phyloP scores from a whole-genome alignment of 2,888 invertebrate genomes.

The Lochmaea capreae region DNA sequence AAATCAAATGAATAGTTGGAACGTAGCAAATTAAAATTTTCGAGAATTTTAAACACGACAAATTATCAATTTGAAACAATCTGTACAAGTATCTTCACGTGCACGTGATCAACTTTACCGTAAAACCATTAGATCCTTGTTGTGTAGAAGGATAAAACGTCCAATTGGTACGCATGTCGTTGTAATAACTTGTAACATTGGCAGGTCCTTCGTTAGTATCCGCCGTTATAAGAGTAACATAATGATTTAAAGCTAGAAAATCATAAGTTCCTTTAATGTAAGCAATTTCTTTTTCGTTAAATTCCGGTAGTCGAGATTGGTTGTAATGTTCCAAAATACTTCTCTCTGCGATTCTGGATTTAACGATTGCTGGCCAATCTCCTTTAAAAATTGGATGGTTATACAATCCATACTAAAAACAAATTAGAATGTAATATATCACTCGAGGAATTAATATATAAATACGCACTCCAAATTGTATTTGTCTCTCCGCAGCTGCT shows the following conservation, averaged over 20 bases:
- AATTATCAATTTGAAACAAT: no score
- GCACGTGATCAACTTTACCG: not conserved
- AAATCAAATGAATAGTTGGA: no score
- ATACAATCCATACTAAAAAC: conserved; percentile 43
- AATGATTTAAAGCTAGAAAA: conserved; percentile 81
- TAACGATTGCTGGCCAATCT: conserved; percentile 76
- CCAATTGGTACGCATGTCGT: conserved; percentile 19
- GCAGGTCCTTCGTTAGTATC: not conserved
- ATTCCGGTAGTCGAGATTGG: conserved; percentile 73
- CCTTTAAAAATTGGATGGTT: conserved; percentile 73
- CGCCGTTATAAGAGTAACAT: conserved; percentile 71
- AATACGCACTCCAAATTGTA: conserved; percentile 27
- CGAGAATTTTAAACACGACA: no score
- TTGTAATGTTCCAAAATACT: conserved; percentile 4
- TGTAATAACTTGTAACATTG: conserved; percentile 5
- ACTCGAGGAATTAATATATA: no score
- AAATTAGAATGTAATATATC: no score
- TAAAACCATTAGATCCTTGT: not conserved
- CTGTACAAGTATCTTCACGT: no score
- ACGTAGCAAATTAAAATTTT: no score
- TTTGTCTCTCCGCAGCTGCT: conserved; percentile 27
- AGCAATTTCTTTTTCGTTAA: conserved; percentile 71
- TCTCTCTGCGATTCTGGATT: conserved; percentile 66
- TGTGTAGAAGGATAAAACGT: conserved; percentile 10
- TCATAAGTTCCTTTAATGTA: conserved; percentile 71